phyloP scores from a whole-genome alignment of 2,888 invertebrate genomes.

The Luperina testacea region DNA sequence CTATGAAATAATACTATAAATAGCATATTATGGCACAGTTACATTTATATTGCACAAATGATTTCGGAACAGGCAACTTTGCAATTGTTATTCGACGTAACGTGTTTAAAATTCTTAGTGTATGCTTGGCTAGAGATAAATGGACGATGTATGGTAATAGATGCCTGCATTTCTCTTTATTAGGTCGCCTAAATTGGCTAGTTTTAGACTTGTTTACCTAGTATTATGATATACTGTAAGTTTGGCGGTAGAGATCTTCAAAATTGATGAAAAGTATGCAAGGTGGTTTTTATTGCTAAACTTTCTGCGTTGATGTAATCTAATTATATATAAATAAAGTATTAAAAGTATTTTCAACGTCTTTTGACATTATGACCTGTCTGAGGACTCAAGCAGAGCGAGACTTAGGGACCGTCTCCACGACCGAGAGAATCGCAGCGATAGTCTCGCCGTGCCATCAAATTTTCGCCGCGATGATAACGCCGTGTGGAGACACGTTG shows the following conservation, averaged over 20 bases:
- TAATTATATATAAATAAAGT: too few species aligned
- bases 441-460: too few species aligned
- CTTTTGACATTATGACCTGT: not conserved
- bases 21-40: slow-evolving; percentile 54
- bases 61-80: slow-evolving; percentile 46
- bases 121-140: slow-evolving; percentile 55
- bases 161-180: slow-evolving; percentile 45
- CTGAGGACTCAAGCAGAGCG: not conserved
- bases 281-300: too few species aligned
- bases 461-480: too few species aligned
- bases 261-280: too few species aligned
- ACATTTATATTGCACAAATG: slow-evolving; percentile 58
- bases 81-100: slow-evolving; percentile 43
- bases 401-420: too few species aligned
- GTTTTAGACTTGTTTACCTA: slow-evolving; percentile 13
- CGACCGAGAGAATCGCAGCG: too few species aligned
- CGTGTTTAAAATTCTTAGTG: slow-evolving; percentile 49
- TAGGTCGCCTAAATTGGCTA: slow-evolving; percentile 18
- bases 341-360: too few species aligned
- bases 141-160: slow-evolving; percentile 44
- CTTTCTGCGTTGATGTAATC: too few species aligned
- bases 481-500: too few species aligned
- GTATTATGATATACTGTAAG: not conserved
- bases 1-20: slow-evolving; percentile 59
- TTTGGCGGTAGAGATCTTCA: not conserved